A percentile compares a stretch with the other conserved stretches of the same genome.
Conservation (phyloP, 2,797 vertebrate genomes). For the Agapornis canus region DNA sequence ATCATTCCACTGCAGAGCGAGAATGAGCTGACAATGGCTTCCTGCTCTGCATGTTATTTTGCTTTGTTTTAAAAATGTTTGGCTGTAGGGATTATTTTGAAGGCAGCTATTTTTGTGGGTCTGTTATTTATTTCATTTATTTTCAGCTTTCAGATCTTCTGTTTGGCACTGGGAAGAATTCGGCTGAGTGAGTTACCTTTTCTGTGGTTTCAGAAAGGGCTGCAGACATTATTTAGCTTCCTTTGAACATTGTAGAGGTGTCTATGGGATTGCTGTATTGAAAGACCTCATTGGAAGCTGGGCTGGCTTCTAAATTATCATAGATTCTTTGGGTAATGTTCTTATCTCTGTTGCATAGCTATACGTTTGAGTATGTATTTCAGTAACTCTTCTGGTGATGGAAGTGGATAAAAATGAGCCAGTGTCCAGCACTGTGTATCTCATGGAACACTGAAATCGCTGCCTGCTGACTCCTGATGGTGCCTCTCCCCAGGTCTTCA, state of each 20-base stretch:
- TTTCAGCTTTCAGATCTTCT: neutral
- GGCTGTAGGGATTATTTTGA: neutral
- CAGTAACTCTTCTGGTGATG: neutral
- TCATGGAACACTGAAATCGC: neutral
- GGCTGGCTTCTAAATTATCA: neutral
- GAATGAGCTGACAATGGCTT: neutral
- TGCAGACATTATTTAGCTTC: neutral
- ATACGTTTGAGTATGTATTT: neutral
- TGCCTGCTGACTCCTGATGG: neutral
- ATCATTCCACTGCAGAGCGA: neutral
- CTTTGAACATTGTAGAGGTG: neutral
- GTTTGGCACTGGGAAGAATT: neutral
- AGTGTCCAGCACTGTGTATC: fast-evolving
- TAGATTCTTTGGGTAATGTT: neutral
- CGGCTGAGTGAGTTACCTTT: neutral
- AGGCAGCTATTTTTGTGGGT: neutral
- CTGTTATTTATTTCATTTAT: neutral
- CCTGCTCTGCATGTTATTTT: neutral
- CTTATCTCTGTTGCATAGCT: neutral
- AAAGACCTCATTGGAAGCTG: neutral
- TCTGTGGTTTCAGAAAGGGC: neutral
- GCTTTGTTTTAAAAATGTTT: neutral
- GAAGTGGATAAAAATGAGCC: neutral
- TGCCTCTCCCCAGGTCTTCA: neutral
- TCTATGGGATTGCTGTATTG: neutral